A percentile compares a stretch with the other conserved stretches of the same genome.
Evolutionary conservation across 2,113 vertebrate species (phyloP).

Genomic region (Nothocercus nigrocapillus): DNA sequence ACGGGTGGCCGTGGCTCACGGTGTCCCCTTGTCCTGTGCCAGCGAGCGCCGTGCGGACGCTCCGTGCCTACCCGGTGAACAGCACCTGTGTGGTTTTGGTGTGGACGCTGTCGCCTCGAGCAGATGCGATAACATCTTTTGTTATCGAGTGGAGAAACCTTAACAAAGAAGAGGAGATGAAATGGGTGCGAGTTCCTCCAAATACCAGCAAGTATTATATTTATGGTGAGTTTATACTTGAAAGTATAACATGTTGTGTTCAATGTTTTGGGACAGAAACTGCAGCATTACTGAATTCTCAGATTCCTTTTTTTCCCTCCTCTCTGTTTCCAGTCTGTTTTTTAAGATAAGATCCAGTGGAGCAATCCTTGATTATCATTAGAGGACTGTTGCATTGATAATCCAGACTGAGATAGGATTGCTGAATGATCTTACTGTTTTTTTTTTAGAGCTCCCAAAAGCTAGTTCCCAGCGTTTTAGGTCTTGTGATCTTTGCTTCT

Average conservation of each 20-base stretch:
- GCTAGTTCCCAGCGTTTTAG: not conserved
- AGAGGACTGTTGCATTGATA: not conserved
- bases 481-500: not conserved
- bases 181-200: slow-evolving; percentile 85
- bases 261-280: not conserved
- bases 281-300: not conserved
- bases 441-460: not conserved
- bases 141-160: slow-evolving; percentile 88
- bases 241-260: rapidly evolving
- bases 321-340: not conserved
- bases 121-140: slow-evolving; percentile 75
- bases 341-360: not conserved
- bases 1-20: not conserved
- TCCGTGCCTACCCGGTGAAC: slow-evolving; percentile 82
- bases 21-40: not conserved
- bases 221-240: slow-evolving; percentile 72
- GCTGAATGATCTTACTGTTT: too few species aligned
- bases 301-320: rapidly evolving
- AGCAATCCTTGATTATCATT: not conserved
- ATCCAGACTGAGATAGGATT: not conserved
- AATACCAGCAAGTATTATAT: slow-evolving; percentile 76
- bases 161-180: slow-evolving; percentile 64
- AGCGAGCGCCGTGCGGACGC: slow-evolving; percentile 81
- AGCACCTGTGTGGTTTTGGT: slow-evolving; percentile 84
- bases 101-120: slow-evolving; percentile 80